Percentiles rank a stretch among this genome's conserved stretches.
phyloP scores from a whole-genome alignment of 2,888 invertebrate species.

The Clitarchus hookeri region DNA sequence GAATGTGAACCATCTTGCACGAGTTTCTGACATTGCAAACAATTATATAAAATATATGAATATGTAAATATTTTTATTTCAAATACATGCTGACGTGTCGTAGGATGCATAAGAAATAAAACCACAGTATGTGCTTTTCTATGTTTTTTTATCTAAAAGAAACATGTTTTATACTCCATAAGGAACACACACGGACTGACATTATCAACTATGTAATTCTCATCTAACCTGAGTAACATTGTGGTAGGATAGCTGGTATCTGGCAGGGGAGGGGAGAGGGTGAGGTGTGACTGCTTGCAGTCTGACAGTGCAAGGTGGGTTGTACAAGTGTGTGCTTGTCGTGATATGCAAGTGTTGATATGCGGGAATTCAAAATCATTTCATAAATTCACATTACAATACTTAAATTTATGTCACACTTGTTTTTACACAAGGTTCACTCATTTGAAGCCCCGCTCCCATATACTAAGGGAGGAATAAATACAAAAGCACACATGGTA shows the following conservation, averaged over 20 bases:
- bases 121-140: slow-evolving; percentile 11
- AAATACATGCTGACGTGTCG: neutral
- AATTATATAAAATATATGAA: too few relatives aligned
- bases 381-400: slow-evolving; percentile 19
- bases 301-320: neutral
- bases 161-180: slow-evolving; percentile 57
- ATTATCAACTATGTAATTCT: slow-evolving; percentile 47
- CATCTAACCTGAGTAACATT: slow-evolving; percentile 24
- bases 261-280: neutral
- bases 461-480: neutral
- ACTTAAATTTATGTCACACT: neutral
- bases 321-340: slow-evolving; percentile 10
- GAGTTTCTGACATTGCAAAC: too few relatives aligned
- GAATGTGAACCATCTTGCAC: too few relatives aligned
- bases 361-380: slow-evolving; percentile 25
- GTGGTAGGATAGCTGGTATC: neutral
- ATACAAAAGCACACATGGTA: neutral
- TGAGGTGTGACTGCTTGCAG: neutral
- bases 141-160: slow-evolving; percentile 60
- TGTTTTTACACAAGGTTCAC: neutral
- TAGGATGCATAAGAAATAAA: slow-evolving; percentile 19
- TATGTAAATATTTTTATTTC: too few relatives aligned
- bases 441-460: neutral
- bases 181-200: slow-evolving; percentile 63
- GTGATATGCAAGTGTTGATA: slow-evolving; percentile 38